A percentile compares a stretch with the other conserved stretches of the same genome.
phyloP scores from a whole-genome alignment of 2,888 invertebrate species.

The Calameuta idolon region DNA sequence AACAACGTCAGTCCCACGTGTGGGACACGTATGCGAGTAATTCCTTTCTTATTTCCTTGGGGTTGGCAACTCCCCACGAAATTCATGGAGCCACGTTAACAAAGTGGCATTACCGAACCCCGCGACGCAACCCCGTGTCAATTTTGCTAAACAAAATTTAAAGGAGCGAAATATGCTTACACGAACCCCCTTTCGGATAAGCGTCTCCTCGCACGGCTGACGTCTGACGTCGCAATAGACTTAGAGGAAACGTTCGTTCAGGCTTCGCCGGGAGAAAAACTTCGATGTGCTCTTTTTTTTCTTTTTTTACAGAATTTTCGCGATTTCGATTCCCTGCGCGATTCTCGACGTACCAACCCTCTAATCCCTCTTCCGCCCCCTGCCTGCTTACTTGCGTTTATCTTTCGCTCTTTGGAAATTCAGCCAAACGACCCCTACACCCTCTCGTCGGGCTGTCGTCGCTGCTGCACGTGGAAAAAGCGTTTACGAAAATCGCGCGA shows the following conservation, averaged over 20 bases:
- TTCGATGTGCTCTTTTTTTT: not conserved
- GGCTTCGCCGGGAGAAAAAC: not conserved
- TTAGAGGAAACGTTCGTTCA: not conserved
- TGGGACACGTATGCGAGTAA: conserved; percentile 18
- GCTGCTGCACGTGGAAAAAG: not conserved
- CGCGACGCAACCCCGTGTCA: conserved; percentile 11
- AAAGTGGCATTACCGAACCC: conserved; percentile 23
- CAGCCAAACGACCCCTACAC: not conserved
- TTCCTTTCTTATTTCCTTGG: conserved; percentile 20
- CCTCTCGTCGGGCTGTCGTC: no score
- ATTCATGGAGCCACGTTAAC: conserved; percentile 19
- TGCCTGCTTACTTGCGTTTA: not conserved
- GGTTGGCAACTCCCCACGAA: not conserved
- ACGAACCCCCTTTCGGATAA: not conserved
- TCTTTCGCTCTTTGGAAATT: not conserved
- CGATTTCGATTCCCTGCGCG: not conserved
- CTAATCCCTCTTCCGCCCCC: no score
- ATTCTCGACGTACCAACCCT: not conserved
- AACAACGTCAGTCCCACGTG: not conserved
- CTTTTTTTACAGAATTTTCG: not conserved
- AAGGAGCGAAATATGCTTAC: conserved; percentile 20
- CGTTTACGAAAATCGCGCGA: not conserved
- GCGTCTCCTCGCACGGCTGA: not conserved
- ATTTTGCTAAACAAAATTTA: conserved; percentile 24
- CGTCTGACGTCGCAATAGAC: not conserved